Base-by-base conservation (phyloP, 2,888 invertebrate genomes). In the Pammene aurita region DNA sequence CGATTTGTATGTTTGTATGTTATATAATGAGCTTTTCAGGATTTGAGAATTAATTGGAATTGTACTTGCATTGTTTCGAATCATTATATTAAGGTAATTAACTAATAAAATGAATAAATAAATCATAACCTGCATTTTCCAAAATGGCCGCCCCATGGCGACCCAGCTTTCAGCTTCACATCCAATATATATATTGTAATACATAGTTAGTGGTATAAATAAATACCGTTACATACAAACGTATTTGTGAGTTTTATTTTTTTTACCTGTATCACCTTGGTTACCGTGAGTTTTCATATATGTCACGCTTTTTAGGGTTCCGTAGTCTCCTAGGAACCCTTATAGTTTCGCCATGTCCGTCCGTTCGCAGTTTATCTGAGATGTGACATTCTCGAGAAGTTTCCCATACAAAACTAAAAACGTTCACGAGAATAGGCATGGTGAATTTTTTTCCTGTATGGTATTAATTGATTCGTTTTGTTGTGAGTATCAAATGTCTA, bases 151-250 rank as follows among this genome's bases (percentile, higher is more conserved):
- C 38, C 41, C 7, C n/a, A 11, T 10, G 50, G 52, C 62, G 34
- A 13, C 13, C 16, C 34, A 2, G 75, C 77, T 75, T 76, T n/a
- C 74, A 74, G 77, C 76, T 75, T 72, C 56, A 72, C 72, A 70
- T 71, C 76, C 72, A 72, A 75, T 68, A 67, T 72, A 67, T 72
- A 73, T 77, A 77, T 75, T 78, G 77, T 80, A 79, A 75, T 74
- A 74, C 73, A 73, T 80, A 79, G 73, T 77, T 80, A 80, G 76
- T 77, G 78, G 79, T 81, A 78, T 79, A 64, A 80, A 80, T 80
- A 80, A 80, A 80, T 80, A 81, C 80, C 81, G 78, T 79, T 79
- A 77, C 75, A 75, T 74, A 74, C 73, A 75, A 74, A 74, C 67
- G 57, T 67, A 71, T 67, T 55, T 18, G 26, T 61, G 70, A 44